phyloP scores from a whole-genome alignment of 2,797 vertebrate species.

The Meda fulgida region DNA sequence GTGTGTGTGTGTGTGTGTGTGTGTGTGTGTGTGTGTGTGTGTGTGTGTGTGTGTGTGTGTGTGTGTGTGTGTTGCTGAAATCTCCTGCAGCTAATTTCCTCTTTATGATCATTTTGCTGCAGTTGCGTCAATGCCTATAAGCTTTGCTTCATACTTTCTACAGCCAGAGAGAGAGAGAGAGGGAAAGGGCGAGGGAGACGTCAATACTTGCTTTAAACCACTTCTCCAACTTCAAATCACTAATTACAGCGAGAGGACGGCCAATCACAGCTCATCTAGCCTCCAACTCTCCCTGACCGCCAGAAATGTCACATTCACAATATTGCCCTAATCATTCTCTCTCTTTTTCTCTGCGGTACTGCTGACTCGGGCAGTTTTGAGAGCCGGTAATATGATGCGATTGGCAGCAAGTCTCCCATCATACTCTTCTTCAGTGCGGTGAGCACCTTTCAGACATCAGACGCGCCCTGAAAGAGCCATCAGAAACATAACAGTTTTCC shows the following conservation, averaged over 20 bases:
- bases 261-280: constrained; percentile 32
- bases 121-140: constrained; percentile 44
- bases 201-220: constrained; percentile 43
- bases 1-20: constrained; percentile 48
- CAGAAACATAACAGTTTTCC: background rate
- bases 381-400: constrained; percentile 44
- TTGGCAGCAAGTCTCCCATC: constrained; percentile 29
- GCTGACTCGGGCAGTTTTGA: constrained; percentile 47
- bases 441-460: constrained; percentile 20
- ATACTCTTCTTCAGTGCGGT: background rate
- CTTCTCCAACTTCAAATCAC: constrained; percentile 48
- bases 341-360: constrained; percentile 32
- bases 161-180: constrained; percentile 15
- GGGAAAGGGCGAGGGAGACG: background rate
- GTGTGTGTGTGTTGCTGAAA: constrained; percentile 44
- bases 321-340: constrained; percentile 44
- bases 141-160: constrained; percentile 28
- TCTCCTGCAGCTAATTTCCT: constrained; percentile 40
- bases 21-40: constrained; percentile 20
- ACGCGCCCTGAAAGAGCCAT: background rate
- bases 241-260: constrained; percentile 41
- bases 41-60: constrained; percentile 63
- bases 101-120: constrained; percentile 49
- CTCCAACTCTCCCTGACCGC: constrained; percentile 18
- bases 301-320: constrained; percentile 42